Conservation (phyloP, 37 sponge, comb jelly and placozoan genomes). For the Ephydatia muelleri region DNA sequence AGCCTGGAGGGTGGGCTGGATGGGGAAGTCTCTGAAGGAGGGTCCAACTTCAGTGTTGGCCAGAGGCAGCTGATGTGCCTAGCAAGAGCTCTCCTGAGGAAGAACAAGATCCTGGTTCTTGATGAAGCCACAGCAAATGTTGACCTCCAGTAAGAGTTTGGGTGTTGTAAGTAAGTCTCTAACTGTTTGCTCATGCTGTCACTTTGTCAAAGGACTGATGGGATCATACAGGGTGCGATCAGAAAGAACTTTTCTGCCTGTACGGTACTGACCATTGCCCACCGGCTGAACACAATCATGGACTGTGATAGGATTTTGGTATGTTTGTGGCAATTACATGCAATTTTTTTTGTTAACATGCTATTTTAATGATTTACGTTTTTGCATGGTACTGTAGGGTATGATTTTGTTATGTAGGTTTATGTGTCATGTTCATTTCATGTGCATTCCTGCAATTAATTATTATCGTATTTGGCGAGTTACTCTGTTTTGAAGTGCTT, state of each 20-base stretch:
- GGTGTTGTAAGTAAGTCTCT: too few species aligned
- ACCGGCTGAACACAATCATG: slow-evolving; percentile 94
- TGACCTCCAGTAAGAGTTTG: slow-evolving; percentile 55
- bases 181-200: background rate
- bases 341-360: background rate
- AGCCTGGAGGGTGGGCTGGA: slow-evolving; percentile 61
- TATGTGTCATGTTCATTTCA: too few species aligned
- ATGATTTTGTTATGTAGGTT: background rate
- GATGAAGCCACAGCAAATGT: slow-evolving; percentile 93
- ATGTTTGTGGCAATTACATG: background rate
- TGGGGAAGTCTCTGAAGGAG: slow-evolving; percentile 71
- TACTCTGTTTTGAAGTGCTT: too few species aligned
- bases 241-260: slow-evolving; percentile 74
- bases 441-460: background rate
- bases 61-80: slow-evolving; percentile 88
- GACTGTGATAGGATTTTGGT: slow-evolving; percentile 87
- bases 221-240: slow-evolving; percentile 78
- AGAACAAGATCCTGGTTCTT: slow-evolving; percentile 79
- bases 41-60: slow-evolving; percentile 85
- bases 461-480: background rate
- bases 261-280: slow-evolving; percentile 91
- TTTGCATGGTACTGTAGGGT: background rate
- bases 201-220: slow-evolving; percentile 76
- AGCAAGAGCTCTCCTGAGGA: slow-evolving; percentile 77
- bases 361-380: background rate